Evolutionary conservation across 2,888 invertebrate species (phyloP).

Genomic region (Seira musarum): DNA sequence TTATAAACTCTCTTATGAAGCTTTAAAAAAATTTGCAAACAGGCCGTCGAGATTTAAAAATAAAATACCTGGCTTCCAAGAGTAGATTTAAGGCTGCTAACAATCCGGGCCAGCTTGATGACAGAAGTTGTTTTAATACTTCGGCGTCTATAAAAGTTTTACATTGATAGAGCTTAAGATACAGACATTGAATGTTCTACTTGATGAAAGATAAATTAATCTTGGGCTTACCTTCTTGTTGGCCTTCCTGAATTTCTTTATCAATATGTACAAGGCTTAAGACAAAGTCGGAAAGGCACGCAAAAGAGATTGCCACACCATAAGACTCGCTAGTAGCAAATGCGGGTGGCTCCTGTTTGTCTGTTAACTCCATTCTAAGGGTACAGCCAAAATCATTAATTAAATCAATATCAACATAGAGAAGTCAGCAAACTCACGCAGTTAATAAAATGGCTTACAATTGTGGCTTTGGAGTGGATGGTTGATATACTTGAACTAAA

Average conservation of each 20-base stretch:
- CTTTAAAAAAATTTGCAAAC: not conserved
- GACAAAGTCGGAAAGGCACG: conserved; percentile 92
- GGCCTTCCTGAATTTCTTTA: conserved; percentile 78
- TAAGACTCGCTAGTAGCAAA: conserved; percentile 92
- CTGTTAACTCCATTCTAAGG: conserved; percentile 92
- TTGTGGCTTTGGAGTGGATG: conserved; percentile 87
- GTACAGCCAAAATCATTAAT: not conserved
- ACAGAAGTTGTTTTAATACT: conserved; percentile 79
- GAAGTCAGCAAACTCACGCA: no score
- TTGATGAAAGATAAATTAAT: not conserved
- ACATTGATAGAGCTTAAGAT: not conserved
- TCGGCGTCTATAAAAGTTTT: conserved; percentile 58
- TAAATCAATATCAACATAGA: not conserved
- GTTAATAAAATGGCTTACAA: conserved; percentile 79
- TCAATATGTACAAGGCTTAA: conserved; percentile 82
- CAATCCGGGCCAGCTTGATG: conserved; percentile 96
- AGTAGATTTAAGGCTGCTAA: conserved; percentile 92
- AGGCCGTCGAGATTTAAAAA: not conserved
- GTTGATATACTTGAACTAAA: conserved; percentile 87
- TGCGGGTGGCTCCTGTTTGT: conserved; percentile 92
- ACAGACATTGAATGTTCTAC: not conserved
- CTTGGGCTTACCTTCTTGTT: conserved; percentile 50
- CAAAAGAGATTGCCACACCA: conserved; percentile 96
- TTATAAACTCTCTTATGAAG: not conserved
- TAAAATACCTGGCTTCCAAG: conserved; percentile 85